Conservation (phyloP, 2,113 vertebrate genomes). For the Bombycilla garrulus region DNA sequence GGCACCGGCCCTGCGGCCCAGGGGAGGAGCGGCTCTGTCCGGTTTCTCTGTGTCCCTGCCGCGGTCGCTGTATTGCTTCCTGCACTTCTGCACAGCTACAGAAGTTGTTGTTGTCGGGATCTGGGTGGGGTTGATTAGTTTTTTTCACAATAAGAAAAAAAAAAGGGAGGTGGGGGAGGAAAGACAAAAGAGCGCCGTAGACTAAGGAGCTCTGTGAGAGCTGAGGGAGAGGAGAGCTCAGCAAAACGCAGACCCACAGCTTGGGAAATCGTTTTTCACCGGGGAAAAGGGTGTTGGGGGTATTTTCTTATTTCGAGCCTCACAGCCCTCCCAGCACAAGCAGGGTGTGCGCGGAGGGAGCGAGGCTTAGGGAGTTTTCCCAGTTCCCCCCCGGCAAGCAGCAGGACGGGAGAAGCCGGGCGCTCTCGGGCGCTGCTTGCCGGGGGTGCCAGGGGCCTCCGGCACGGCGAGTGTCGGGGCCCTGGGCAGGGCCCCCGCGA, state of each 20-base stretch:
- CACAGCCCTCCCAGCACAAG: not conserved
- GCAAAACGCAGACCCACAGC: not conserved
- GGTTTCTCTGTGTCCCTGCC: not conserved
- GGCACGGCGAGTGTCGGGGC: not conserved
- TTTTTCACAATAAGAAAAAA: not conserved
- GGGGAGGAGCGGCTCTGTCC: not conserved
- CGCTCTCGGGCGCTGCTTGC: not conserved
- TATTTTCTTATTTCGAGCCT: not conserved
- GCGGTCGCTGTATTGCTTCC: not conserved
- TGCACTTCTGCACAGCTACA: not conserved
- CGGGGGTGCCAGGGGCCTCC: too few species aligned
- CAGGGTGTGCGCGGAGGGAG: not conserved
- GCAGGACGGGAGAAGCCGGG: not conserved
- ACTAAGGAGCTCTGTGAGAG: not conserved
- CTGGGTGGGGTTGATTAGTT: not conserved
- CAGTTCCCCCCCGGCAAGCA: not conserved
- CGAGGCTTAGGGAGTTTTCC: not conserved
- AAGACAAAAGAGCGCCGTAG: not conserved
- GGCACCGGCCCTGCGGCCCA: not conserved
- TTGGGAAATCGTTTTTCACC: not conserved
- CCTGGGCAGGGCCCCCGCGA: not conserved
- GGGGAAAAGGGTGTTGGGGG: too few species aligned
- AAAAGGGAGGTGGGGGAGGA: accelerated
- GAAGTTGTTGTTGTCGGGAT: not conserved
- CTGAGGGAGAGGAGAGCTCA: not conserved